Percentiles rank a stretch among this genome's conserved stretches.
These are phyloP conservation scores for Scaptomyza polygonia DNA, from an alignment of 2,888 invertebrate genomes.

Conservation along the genomic window DNA sequence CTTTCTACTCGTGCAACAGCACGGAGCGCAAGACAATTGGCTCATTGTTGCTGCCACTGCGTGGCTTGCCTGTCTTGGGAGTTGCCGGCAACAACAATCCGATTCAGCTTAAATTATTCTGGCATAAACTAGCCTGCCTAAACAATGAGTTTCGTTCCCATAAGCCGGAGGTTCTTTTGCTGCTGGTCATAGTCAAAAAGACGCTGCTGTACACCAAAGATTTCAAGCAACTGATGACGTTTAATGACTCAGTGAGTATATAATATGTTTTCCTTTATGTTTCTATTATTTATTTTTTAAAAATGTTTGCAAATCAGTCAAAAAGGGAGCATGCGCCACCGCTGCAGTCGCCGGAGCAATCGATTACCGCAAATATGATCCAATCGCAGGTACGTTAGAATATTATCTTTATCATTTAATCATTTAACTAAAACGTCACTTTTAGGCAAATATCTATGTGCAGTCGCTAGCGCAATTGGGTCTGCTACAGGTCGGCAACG, in stretches of 20 bases:
- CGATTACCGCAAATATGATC: slow-evolving; percentile 80
- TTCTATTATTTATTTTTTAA: neutral
- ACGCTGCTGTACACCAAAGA: slow-evolving; percentile 68
- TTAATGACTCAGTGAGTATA: slow-evolving; percentile 53
- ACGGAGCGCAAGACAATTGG: slow-evolving; percentile 87
- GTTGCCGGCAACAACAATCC: slow-evolving; percentile 83
- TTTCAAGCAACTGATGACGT: slow-evolving; percentile 67
- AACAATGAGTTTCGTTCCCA: slow-evolving; percentile 86
- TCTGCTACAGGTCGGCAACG: slow-evolving; percentile 82
- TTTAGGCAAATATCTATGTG: slow-evolving; percentile 80
- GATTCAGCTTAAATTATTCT: slow-evolving; percentile 85
- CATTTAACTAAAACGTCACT: neutral
- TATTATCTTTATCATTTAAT: neutral
- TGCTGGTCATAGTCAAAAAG: slow-evolving; percentile 87
- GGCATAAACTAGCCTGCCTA: slow-evolving; percentile 88
- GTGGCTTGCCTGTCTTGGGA: slow-evolving; percentile 89
- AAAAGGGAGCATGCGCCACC: slow-evolving; percentile 51
- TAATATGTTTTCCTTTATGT: neutral
- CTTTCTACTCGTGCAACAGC: slow-evolving; percentile 85
- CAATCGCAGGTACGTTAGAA: slow-evolving; percentile 64
- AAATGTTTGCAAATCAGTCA: slow-evolving; percentile 39
- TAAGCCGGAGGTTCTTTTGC: slow-evolving; percentile 87
- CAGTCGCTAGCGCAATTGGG: slow-evolving; percentile 81
- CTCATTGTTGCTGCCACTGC: slow-evolving; percentile 88
- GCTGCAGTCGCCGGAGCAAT: slow-evolving; percentile 58